These are phyloP conservation scores for Euura saliciscinereae DNA, from an alignment of 1,140 invertebrate genomes.

Conservation along the genomic window DNA sequence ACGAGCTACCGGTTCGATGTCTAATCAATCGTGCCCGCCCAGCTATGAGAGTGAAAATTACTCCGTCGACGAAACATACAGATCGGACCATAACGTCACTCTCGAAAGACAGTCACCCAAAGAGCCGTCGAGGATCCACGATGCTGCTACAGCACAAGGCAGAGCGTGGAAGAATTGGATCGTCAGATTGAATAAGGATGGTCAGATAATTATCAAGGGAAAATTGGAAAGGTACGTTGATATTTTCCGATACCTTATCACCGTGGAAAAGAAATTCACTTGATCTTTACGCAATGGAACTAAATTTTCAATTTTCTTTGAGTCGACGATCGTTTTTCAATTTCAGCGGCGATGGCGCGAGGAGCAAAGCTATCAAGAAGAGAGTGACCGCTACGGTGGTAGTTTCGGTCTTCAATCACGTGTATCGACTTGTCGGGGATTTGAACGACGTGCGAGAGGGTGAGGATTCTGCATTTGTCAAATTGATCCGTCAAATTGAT, in stretches of 20 bases:
- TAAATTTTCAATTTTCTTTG: not conserved
- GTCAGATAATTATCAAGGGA: not conserved
- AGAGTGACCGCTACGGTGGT: not conserved
- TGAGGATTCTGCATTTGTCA: not conserved
- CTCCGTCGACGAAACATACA: not conserved
- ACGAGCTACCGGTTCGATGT: not conserved
- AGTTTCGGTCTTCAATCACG: not conserved
- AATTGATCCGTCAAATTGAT: not conserved
- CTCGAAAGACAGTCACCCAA: not conserved
- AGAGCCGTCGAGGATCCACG: not conserved
- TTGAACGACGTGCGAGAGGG: not conserved
- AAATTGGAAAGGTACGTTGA: not conserved
- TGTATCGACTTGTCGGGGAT: not conserved
- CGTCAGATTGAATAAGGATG: not conserved
- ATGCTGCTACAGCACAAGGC: not conserved
- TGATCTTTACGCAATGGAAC: not conserved
- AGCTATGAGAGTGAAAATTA: not conserved
- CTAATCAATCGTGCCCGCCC: not conserved
- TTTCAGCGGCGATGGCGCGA: not conserved
- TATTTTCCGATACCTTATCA: not conserved
- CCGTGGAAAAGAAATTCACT: not conserved
- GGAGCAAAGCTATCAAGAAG: slow-evolving; percentile 2
- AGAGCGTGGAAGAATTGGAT: not conserved
- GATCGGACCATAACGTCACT: not conserved
- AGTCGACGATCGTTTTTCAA: not conserved